Percentiles rank a stretch among this genome's conserved stretches.
Conservation (phyloP, 2,113 vertebrate species). For the Odontophorus gujanensis region DNA sequence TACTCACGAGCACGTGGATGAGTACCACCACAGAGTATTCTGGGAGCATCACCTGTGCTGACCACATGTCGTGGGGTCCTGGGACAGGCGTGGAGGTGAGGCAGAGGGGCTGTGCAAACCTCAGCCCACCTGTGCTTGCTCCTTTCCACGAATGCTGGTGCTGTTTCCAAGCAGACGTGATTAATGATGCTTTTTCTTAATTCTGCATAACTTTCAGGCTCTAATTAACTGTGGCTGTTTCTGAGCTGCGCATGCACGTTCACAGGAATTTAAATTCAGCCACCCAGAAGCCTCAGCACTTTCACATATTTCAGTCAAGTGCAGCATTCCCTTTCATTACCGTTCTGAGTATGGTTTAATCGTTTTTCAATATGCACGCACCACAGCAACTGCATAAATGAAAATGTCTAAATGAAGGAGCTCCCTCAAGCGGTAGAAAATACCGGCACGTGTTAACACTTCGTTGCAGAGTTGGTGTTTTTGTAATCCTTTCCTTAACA, state of each 20-base stretch:
- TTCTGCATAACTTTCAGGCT: neutral
- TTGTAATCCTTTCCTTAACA: neutral
- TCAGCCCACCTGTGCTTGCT: neutral
- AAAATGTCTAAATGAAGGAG: neutral
- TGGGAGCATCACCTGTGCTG: neutral
- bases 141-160: neutral
- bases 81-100: fast-evolving
- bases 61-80: fast-evolving
- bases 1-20: neutral
- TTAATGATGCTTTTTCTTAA: neutral
- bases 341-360: neutral
- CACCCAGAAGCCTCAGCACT: neutral
- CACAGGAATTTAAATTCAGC: neutral
- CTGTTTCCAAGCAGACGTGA: neutral
- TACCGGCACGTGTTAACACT: neutral
- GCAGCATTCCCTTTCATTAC: neutral
- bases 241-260: neutral
- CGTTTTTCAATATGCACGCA: neutral
- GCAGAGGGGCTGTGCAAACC: neutral
- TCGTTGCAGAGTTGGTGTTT: neutral
- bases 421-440: conserved; percentile 42
- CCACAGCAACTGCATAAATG: neutral
- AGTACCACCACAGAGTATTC: fast-evolving
- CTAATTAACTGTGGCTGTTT: neutral
- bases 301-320: neutral